phyloP scores from a whole-genome alignment of 2,113 vertebrate genomes.

The Sceloporus undulatus region DNA sequence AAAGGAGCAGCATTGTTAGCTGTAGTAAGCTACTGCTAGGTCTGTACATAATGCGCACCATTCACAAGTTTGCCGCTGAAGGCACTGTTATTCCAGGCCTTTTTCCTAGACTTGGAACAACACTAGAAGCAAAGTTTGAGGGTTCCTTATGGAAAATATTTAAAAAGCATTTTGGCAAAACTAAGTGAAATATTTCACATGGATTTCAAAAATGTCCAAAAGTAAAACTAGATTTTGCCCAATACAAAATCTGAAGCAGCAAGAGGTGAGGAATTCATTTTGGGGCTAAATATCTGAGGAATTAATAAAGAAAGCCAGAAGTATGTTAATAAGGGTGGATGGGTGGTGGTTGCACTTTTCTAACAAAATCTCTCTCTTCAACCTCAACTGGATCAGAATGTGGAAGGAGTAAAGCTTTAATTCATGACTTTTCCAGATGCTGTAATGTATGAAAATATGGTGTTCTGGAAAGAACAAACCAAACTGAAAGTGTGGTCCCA shows the following conservation, averaged over 20 bases:
- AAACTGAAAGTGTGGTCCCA: neutral
- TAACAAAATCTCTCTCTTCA: neutral
- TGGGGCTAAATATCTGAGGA: neutral
- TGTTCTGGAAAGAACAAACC: neutral
- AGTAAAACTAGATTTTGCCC: neutral
- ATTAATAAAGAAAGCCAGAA: neutral
- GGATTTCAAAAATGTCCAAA: too few species aligned
- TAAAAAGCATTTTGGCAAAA: neutral
- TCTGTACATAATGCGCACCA: neutral
- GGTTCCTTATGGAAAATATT: neutral
- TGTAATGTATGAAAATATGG: neutral
- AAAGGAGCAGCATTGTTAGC: neutral
- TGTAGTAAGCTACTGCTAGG: neutral
- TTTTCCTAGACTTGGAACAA: neutral
- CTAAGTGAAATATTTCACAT: neutral
- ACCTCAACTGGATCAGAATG: neutral
- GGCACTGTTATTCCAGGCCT: neutral
- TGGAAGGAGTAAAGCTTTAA: neutral
- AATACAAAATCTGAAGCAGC: neutral
- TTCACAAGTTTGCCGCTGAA: neutral
- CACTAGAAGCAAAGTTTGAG: neutral
- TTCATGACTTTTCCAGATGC: neutral
- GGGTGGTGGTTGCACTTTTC: neutral
- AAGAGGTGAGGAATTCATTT: neutral
- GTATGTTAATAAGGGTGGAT: neutral